phyloP scores from a whole-genome alignment of 2,797 vertebrate species.

The Malurus leucopterus region DNA sequence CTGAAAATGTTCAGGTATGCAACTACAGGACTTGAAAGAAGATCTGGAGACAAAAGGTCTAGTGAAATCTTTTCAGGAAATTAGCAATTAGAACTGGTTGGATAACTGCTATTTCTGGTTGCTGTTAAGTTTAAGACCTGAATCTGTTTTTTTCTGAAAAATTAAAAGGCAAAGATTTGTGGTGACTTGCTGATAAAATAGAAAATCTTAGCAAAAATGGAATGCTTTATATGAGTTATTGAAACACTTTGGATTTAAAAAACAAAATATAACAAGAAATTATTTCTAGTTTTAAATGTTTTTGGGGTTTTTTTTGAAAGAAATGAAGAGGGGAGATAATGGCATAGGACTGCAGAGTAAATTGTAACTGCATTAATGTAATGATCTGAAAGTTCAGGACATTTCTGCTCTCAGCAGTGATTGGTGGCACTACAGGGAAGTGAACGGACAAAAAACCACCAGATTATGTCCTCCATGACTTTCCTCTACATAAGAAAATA shows the following conservation, averaged over 20 bases:
- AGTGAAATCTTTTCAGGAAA: background rate
- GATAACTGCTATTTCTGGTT: background rate
- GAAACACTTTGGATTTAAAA: background rate
- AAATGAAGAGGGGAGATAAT: fast-evolving
- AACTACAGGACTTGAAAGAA: background rate
- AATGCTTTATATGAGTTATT: background rate
- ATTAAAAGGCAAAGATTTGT: background rate
- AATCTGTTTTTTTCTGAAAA: background rate
- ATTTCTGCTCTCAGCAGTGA: background rate
- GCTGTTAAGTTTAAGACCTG: background rate
- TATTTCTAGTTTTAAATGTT: background rate
- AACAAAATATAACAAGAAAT: background rate
- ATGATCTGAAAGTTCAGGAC: background rate
- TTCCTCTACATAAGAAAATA: slow-evolving; percentile 4
- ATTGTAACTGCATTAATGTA: background rate
- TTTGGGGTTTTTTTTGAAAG: background rate
- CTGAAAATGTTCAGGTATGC: background rate
- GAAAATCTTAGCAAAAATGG: background rate
- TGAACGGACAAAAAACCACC: background rate
- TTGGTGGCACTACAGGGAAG: background rate
- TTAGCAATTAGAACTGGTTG: background rate
- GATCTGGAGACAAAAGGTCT: background rate
- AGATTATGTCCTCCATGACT: background rate
- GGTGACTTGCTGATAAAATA: background rate
- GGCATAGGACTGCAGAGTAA: background rate